Evolutionary conservation across 2,888 invertebrate genomes (phyloP).

Genomic region (Drosophila paramelanica): DNA sequence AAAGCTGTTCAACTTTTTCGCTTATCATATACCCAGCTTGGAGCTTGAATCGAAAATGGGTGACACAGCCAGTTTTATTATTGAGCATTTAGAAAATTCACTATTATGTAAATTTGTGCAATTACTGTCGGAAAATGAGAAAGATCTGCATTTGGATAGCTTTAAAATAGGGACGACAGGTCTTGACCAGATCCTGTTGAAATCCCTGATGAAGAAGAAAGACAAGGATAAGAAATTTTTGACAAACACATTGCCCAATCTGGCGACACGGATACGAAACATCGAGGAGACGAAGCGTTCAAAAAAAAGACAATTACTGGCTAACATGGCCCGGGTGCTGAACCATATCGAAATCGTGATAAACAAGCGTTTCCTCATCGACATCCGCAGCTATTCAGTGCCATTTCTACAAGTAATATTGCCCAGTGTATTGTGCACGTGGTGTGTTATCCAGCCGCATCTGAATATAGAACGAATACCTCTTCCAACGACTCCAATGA

Average conservation of each 20-base stretch:
- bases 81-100: constrained; percentile 89
- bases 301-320: rapidly evolving
- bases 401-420: constrained; percentile 38
- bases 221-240: background rate
- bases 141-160: constrained; percentile 88
- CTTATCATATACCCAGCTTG: constrained; percentile 89
- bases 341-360: constrained; percentile 32
- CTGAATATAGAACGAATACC: background rate
- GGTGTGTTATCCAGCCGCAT: constrained; percentile 21
- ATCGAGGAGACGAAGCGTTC: constrained; percentile 4
- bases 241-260: background rate
- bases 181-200: constrained; percentile 91
- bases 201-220: constrained; percentile 56
- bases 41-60: constrained; percentile 90
- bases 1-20: constrained; percentile 87
- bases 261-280: constrained; percentile 14
- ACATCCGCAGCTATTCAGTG: constrained; percentile 23
- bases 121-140: constrained; percentile 87
- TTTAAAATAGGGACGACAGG: constrained; percentile 92
- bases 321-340: background rate
- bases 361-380: constrained; percentile 30
- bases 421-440: constrained; percentile 29
- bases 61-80: constrained; percentile 90
- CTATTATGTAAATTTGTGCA: constrained; percentile 88
- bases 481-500: background rate